Base-by-base conservation (phyloP, 2,888 invertebrate genomes). In the Noctuana brunneofusca region DNA sequence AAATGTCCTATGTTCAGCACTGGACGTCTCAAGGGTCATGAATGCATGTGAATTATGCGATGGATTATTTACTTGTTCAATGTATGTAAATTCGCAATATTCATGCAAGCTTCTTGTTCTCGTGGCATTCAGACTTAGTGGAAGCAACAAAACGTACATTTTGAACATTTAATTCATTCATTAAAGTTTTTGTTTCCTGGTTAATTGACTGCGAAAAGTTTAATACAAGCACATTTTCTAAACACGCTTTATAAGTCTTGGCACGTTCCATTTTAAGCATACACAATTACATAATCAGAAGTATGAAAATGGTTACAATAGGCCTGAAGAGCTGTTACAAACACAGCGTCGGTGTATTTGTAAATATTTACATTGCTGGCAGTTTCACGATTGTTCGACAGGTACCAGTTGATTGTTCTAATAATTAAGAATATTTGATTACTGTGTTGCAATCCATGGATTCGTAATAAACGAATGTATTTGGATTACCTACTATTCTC, bases 351-450 rank as follows among this genome's bases (percentile, higher is more conserved):
- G 9, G 58, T 66, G 69, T 89, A 88, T 89, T 90, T 90, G 87
- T 83, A 86, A 89, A 90, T 83, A 80, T 69, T 81, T 80, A 80
- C 83, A 81, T 84, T 87, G 78, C 80, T 73, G 71, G 75, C 79
- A 77, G 80, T 83, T 84, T 81, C 76, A 69, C 74, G 71, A 79
- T 76, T 78, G 79, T 77, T 77, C 78, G 70, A 70, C n/a, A n/a
- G n/a, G n/a, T 73, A 68, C 71, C 69, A 79, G 79, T 82, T 83
- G 82, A 86, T 86, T 85, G 85, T 83, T 79, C 81, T 79, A 80
- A 81, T 83, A 85, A 81, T 80, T 80, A 69, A 71, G 79, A 81
- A 77, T 80, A 62, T 80, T 80, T 75, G 41, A 41, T 41, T 41
- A 41, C 76, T 76, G 76, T 75, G 76, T 76, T 76, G 71, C 68